Base-by-base conservation (phyloP, 1,140 invertebrate genomes). In the Colletes latitarsis region DNA sequence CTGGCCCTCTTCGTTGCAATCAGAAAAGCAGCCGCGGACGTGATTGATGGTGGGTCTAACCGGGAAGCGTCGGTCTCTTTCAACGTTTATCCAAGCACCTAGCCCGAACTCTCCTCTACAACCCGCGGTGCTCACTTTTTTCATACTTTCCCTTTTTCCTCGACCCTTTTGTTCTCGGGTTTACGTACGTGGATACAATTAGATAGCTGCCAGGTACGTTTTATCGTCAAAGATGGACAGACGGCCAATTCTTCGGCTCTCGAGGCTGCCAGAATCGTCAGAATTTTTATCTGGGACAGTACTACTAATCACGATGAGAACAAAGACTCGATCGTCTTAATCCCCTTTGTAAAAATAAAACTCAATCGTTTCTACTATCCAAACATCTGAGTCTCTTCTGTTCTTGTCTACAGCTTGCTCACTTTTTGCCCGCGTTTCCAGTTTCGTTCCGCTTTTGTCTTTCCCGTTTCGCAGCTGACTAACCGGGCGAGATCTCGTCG, bases 1-100 rank as follows among this genome's bases (percentile, higher is more conserved):
- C 0, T 6, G n/a, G 9, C 15, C 41, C 41, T 60, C 66, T 57
- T 52, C 62, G 62, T 81, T 41, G 69, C 77, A 71, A 79, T 73
- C 58, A 73, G 68, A 64, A 58, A 66, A 66, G 52, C 41, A 60
- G 57, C 67, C 67, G 49, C 49, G 69, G 39, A 67, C 62, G 60
- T 72, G 69, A 79, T 79, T 73, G 49, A 72, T 73, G 77, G 52
- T 19, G 15, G 46, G 30, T 55, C 19, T 21, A 58, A 57, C 73
- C 63, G 52, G 39, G 53, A 68, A 55, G 10, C 53, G 55, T 55
- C 64, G 57, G 46, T 46, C 55, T 69, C 46, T 77, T 39, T 69
- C 55, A 39, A 69, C 55, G 52, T 77, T 21, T 46, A 68, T 68
- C 43, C 64, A 68, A 77, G 14, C 64, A 60, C 41, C 64, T 68